Conservation (phyloP, 2,797 vertebrate genomes). For the Chrysolophus pictus region DNA sequence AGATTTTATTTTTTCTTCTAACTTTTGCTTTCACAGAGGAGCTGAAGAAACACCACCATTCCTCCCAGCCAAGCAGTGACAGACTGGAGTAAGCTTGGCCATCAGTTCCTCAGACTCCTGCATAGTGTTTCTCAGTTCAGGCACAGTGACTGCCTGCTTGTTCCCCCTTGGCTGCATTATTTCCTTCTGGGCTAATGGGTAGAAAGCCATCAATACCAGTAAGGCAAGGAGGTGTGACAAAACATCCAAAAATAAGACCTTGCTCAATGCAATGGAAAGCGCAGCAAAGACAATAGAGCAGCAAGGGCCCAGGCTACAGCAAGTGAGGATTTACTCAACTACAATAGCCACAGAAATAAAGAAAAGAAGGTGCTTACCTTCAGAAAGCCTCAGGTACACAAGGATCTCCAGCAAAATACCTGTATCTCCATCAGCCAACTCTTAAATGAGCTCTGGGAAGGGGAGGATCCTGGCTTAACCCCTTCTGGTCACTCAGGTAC, state of each 20-base stretch:
- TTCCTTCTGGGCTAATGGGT: neutral
- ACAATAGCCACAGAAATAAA: too few species aligned
- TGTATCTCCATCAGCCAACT: too few species aligned
- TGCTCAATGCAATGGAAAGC: neutral
- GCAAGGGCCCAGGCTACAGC: too few species aligned
- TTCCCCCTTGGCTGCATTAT: accelerated
- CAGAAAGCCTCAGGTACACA: too few species aligned
- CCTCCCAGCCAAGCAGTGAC: neutral
- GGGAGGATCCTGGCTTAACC: too few species aligned
- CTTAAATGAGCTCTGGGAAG: too few species aligned
- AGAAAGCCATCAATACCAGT: neutral
- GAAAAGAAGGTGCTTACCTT: too few species aligned
- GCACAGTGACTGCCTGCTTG: neutral
- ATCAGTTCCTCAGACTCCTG: neutral
- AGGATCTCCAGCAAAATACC: too few species aligned
- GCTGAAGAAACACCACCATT: neutral
- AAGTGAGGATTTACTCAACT: too few species aligned
- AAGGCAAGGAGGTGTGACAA: neutral
- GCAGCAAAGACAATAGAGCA: too few species aligned
- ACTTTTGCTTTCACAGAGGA: neutral
- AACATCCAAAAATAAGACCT: neutral
- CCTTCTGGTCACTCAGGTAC: too few species aligned
- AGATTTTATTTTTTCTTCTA: neutral
- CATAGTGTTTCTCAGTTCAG: neutral
- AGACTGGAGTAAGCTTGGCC: neutral